Evolutionary conservation across 2,797 vertebrate species (phyloP), one percentile per base, ranked within the genome.

Genomic region (Phataginus tetradactyla): DNA sequence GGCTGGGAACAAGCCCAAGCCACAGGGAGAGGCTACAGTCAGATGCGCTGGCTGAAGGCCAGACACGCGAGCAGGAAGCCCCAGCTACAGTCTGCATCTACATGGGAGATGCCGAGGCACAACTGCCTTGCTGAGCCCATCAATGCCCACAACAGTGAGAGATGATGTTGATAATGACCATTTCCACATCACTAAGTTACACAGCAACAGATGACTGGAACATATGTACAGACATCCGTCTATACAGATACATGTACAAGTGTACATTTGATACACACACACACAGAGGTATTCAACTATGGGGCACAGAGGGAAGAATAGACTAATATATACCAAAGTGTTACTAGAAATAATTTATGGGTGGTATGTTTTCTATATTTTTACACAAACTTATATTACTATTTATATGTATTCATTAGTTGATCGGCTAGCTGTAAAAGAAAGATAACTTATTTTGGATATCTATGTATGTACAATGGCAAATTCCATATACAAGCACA

Each of bases 371-470:
- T 89, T 72, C 86, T 34, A 1, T 45, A 86, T 32, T 75, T 32
- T 93, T 80, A 64, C 9, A 84, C 1, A 71, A 86, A 23, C 34
- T 68, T 15, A 4, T 39, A 29, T 68, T 90, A 83, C 34, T 90
- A 78, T 71, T 39, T 92, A 75, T 29, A 64, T 55, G 64, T 59
- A 68, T 21, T 68, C 53, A 11, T n/a, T 39, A 14, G 5, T 45
- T n/a, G 23, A 8, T 25, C 45, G 32, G 25, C 45, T 75, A 34
- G 21, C 29, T 77, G 3, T 72, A 85, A 92, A 95, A 91, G 69
- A 92, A 90, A 88, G 86, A 84, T 4, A 4, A 63, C 12, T 90
- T 80, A 61, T 49, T 94, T 80, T 79, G 39, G 9, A 53, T 59
- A 79, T 14, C 45, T 4, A 88, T 42, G 86, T 51, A 66, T 12